Evolutionary conservation across 2,797 vertebrate genomes (phyloP), one percentile per base, ranked within the genome.

Genomic region (Silurus lanzhouensis): DNA sequence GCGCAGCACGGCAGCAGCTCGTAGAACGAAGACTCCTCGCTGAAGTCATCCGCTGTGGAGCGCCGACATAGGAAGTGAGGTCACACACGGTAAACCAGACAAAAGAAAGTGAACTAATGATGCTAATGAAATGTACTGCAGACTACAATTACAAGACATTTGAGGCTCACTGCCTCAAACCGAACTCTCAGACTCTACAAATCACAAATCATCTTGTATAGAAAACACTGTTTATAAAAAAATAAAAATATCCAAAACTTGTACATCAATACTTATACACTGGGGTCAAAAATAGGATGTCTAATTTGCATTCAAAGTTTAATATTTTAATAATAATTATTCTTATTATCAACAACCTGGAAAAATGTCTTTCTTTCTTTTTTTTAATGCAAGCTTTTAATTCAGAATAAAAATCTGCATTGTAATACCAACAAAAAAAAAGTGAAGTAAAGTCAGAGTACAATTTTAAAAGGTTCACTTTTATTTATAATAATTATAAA

Each of bases 1-100:
- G 97, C 96, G 19, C 97, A 99, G 91, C 98, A 99, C 8, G 98
- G 98, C 77, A 99, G 95, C 91, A 99, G 97, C 94, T 99, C 98
- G 52, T 99, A 99, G 93, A 99, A 99, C 2, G 97, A 97, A 0
- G 97, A 96, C 88, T 99, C 98, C 89, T 99, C 98, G 1, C 96
- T 97, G 67, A 97, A 97, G 93, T 99, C 98, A 86, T 99, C 98
- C 20, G 96, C 97, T 97, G 93, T 38, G 71, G 92, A 87, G 83
- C 86, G 19, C 63, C 1, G 68, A 60, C 19, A 82, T 27, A 81
- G 89, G 89, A 90, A 88, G 87, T 90, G 67, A 90, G 76, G 83
- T 87, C 72, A 89, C 52, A 89, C 76, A 75, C 64, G 58, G 57
- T 79, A 82, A 71, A 55, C 63, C 82, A 84, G 72, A 83, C 76